Conservation (phyloP, 1,140 invertebrate genomes). For the Oppia nitens region DNA sequence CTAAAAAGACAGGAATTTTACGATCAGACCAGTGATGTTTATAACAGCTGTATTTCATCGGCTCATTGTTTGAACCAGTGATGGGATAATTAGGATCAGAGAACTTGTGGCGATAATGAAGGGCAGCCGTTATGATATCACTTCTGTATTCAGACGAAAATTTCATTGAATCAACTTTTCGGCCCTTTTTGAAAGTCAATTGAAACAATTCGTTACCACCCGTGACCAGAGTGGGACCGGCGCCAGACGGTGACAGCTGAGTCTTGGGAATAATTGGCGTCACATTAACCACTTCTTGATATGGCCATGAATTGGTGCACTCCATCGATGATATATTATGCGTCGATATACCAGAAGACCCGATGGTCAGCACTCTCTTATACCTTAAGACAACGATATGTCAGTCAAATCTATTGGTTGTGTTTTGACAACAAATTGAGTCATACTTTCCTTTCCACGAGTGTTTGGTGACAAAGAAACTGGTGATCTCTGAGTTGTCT, state of each 20-base stretch:
- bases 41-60: constrained; percentile 56
- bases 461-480: constrained; percentile 88
- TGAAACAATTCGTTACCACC: constrained; percentile 19
- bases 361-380: constrained; percentile 92
- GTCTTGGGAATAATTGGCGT: constrained; percentile 32
- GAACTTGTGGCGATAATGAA: constrained; percentile 13
- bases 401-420: neutral
- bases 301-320: constrained; percentile 86
- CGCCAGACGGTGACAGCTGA: constrained; percentile 24
- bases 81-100: neutral
- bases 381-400: constrained; percentile 44
- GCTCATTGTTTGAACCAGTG: constrained; percentile 15
- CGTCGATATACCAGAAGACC: constrained; percentile 83
- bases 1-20: constrained; percentile 62
- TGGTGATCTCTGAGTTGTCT: constrained; percentile 30
- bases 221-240: constrained; percentile 26
- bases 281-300: constrained; percentile 59
- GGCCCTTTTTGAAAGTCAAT: constrained; percentile 34
- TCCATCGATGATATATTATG: constrained; percentile 82
- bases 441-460: constrained; percentile 87
- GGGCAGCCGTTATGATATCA: constrained; percentile 38
- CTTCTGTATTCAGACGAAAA: constrained; percentile 92
- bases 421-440: constrained; percentile 8
- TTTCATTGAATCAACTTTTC: constrained; percentile 79
- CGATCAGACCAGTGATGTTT: constrained; percentile 93